These are phyloP conservation scores for Pseudopipra pipra DNA, from an alignment of 2,113 vertebrate genomes.

Conservation along the genomic window DNA sequence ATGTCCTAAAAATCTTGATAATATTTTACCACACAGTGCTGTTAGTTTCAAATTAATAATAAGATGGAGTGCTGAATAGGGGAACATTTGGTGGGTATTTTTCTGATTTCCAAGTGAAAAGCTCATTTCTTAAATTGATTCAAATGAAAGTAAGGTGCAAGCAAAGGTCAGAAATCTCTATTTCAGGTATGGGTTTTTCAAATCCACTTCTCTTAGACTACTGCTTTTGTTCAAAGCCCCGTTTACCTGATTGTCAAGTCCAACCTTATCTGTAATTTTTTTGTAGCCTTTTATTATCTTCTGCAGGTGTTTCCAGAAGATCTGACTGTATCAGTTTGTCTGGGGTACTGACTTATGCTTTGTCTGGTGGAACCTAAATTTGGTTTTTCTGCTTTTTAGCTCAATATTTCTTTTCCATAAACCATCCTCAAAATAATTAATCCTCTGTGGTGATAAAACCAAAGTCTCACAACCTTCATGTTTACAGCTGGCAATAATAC, in stretches of 20 bases:
- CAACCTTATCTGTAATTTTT: not conserved
- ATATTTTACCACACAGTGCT: not conserved
- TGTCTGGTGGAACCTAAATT: not conserved
- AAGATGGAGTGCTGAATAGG: not conserved
- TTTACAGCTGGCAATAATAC: not conserved
- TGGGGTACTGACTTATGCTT: not conserved
- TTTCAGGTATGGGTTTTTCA: not conserved
- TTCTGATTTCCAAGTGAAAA: not conserved
- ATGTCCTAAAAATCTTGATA: not conserved
- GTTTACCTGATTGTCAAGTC: not conserved
- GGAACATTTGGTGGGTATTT: not conserved
- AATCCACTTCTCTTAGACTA: not conserved
- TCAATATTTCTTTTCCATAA: not conserved
- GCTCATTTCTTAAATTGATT: not conserved
- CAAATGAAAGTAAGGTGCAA: not conserved
- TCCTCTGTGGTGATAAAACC: not conserved
- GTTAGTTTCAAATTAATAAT: not conserved
- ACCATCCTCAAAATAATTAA: not conserved
- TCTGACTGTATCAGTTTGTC: not conserved
- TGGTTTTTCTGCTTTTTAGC: not conserved
- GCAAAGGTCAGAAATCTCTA: not conserved
- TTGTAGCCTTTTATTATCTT: not conserved
- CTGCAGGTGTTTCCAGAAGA: not conserved
- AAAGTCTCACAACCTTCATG: not conserved
- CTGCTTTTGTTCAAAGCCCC: not conserved